These are phyloP conservation scores for Parotia lawesii DNA, from an alignment of 2,113 vertebrate species.

Conservation along the genomic window DNA sequence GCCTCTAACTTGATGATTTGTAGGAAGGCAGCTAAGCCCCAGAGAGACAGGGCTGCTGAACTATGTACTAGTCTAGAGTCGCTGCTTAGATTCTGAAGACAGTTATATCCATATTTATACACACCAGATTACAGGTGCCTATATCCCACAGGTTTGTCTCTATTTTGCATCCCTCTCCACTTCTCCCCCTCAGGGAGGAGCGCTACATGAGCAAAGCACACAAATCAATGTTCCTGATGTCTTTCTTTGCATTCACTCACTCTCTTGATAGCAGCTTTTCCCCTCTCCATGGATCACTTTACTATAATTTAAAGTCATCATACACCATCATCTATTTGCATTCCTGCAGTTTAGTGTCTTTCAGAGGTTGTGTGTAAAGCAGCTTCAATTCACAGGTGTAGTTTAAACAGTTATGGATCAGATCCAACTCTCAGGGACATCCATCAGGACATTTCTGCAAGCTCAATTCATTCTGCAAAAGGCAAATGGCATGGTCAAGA, in stretches of 20 bases:
- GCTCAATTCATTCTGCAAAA: neutral
- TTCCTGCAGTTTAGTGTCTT: slow-evolving; percentile 37
- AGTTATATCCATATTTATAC: neutral
- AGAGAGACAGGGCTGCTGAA: neutral
- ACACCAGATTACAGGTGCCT: neutral
- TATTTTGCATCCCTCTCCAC: neutral
- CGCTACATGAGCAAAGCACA: neutral
- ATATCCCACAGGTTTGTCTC: fast-evolving
- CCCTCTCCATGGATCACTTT: slow-evolving; percentile 19
- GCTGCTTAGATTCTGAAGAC: neutral
- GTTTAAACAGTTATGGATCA: slow-evolving; percentile 24
- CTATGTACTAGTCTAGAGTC: neutral
- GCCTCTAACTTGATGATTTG: neutral
- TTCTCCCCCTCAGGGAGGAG: neutral
- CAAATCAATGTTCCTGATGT: neutral
- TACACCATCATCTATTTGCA: slow-evolving; percentile 45
- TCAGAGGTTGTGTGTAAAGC: slow-evolving; percentile 24
- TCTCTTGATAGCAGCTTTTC: neutral
- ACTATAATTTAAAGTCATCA: slow-evolving; percentile 47
- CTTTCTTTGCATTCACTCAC: neutral
- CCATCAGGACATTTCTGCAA: neutral
- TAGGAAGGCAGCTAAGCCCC: neutral
- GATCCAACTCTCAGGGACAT: slow-evolving; percentile 18
- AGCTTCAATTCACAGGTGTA: slow-evolving; percentile 40
- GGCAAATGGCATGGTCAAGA: neutral